Base-by-base conservation (phyloP, 1,140 invertebrate genomes). In the Elymnias hypermnestra region DNA sequence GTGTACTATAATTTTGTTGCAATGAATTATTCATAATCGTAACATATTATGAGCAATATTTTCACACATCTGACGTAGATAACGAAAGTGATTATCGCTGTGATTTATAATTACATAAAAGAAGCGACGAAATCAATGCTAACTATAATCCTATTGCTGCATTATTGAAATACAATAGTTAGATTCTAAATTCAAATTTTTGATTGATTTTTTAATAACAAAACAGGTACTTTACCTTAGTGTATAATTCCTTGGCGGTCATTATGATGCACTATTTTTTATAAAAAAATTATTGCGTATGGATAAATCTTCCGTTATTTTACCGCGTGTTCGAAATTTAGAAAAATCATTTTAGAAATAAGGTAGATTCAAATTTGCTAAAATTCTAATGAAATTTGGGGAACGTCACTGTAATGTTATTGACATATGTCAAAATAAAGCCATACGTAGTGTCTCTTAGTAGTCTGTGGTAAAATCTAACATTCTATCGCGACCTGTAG, bases 171-270 rank as follows among this genome's bases (percentile, higher is more conserved):
- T 12, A 15, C 19, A 29, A 7, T 18, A 37, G n/a, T n/a, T n/a
- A n/a, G n/a, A 46, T 60, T 55, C 40, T 6, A 50, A 57, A 40
- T 50, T 46, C 35, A 57, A 54, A 51, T 46, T 36, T 36, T 36
- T 8, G 15, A 36, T 36, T 36, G 10, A 14, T 21, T 19, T 36
- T 10, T 36, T 10, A 35, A 53, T 39, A 59, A 54, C 29, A 53
- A 47, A 62, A 59, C 40, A 49, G 37, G 53, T 64, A 63, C 49
- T 60, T 75, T 85, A 88, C 85, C 84, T 87, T 88, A 10, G 85
- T 87, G 46, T 88, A 88, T 9, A 88, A 61, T 61, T 88, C 86
- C 57, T 85, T 79, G 21, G 86, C 86, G 35, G 85, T 88, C 85
- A 88, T 88, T 55, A 72, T 83, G 47, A n/a, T n/a, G n/a, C n/a